Evolutionary conservation across 2,888 invertebrate genomes (phyloP), one percentile per base, ranked within the genome.

Genomic region (Urechis unicinctus): DNA sequence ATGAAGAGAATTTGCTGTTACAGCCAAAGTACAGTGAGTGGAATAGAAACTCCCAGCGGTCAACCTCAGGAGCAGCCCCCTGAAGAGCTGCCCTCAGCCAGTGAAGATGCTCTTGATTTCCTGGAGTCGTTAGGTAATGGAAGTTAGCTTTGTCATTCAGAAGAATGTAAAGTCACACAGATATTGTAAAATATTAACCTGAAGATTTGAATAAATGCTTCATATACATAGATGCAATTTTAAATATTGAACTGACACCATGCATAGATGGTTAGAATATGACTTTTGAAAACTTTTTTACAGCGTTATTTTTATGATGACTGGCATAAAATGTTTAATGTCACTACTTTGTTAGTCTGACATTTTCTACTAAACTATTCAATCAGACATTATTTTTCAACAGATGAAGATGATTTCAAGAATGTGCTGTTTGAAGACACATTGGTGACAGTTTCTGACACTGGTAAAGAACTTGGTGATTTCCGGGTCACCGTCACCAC

Each of bases 401-500:
- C n/a, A 64, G 65, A 59, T 52, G 73, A 73, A 43, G 69, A 68
- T 43, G 75, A 76, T 53, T 74, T 68, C 61, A 71, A 72, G 50
- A 68, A 72, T 55, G 53, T 76, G 48, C 66, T 70, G 61, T 78
- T 77, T 63, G 70, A 70, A 45, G 78, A 78, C 62, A 63, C 66
- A 29, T 62, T 78, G 41, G 69, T 70, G 21, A 77, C 77, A 6
- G 66, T 68, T 21, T 77, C 77, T 6, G 75, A 77, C 58, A 71
- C 71, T 6, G 77, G 75, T 1, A 71, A 69, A 52, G 76, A 76
- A 53, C 65, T 78, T 4, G 78, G 78, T 48, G 74, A 74, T 47
- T 77, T 78, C 57, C 64, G 62, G 2, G 74, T 78, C 3, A 66
- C 70, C 3, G 66, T 77, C 3, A 67, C 71, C 44, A 67, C 68